These are phyloP conservation scores for Nebria salina DNA, from an alignment of 2,888 invertebrate genomes.

Conservation along the genomic window DNA sequence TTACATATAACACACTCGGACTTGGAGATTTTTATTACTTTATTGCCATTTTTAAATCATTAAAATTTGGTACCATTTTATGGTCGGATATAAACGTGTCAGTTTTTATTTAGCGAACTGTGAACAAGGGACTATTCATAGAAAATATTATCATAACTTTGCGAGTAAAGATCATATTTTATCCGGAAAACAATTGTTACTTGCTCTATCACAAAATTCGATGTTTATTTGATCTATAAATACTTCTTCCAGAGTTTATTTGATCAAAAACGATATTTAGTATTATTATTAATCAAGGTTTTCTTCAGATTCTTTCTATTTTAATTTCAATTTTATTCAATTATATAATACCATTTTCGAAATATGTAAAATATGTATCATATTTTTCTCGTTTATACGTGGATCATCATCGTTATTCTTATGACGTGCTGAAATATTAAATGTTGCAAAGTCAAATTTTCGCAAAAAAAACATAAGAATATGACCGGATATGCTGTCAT, in stretches of 20 bases:
- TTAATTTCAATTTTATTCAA: too few relatives aligned
- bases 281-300: too few relatives aligned
- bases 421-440: conserved; percentile 13
- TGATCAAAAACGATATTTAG: too few relatives aligned
- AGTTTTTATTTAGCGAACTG: not conserved
- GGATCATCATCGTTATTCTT: conserved; percentile 4
- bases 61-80: conserved; percentile 2
- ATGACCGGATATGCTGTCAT: conserved; percentile 18
- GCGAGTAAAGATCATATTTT: not conserved
- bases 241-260: too few relatives aligned
- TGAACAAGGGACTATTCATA: not conserved
- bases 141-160: not conserved
- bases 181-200: too few relatives aligned
- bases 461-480: not conserved
- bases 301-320: too few relatives aligned
- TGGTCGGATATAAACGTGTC: not conserved
- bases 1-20: not conserved
- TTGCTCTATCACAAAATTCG: too few relatives aligned
- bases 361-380: not conserved
- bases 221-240: too few relatives aligned
- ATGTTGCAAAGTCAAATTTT: conserved; percentile 2
- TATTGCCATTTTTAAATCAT: conserved; percentile 18
- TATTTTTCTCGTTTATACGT: not conserved
- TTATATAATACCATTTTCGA: not conserved
- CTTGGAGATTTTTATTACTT: conserved; percentile 6